Evolutionary conservation across 2,113 vertebrate genomes (phyloP).

Genomic region (Thamnophis sirtalis): DNA sequence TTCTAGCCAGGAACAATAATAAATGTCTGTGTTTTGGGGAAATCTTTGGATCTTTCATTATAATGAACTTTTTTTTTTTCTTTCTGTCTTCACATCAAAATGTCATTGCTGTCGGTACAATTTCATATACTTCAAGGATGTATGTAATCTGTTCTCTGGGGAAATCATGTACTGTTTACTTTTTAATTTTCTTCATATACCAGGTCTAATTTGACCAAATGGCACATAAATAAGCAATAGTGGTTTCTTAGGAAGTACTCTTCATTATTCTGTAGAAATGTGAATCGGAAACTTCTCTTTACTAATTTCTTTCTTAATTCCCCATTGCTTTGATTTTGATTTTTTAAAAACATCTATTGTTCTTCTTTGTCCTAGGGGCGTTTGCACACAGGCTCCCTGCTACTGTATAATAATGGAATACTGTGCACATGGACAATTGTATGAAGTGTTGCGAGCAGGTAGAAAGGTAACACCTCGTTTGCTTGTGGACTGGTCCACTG

Average conservation of each 20-base stretch:
- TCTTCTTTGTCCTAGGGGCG: constrained; percentile 76
- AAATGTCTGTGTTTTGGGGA: neutral
- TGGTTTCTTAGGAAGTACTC: neutral
- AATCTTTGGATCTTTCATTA: neutral
- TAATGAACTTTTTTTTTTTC: neutral
- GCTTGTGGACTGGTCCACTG: constrained; percentile 95
- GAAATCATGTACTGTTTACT: neutral
- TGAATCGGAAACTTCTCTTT: neutral
- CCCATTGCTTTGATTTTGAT: neutral
- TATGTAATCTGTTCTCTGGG: neutral
- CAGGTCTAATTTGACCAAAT: neutral
- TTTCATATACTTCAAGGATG: neutral
- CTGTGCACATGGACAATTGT: constrained; percentile 95
- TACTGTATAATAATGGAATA: constrained; percentile 99
- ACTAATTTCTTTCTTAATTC: neutral
- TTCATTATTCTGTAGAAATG: neutral
- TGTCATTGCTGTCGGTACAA: neutral
- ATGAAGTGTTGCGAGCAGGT: constrained; percentile 90
- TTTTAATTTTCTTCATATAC: neutral
- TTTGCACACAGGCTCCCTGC: constrained; percentile 95
- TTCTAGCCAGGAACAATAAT: neutral
- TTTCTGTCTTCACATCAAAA: neutral
- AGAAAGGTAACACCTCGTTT: constrained; percentile 88
- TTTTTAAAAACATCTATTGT: neutral
- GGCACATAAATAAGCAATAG: neutral